Percentiles rank a stretch among this genome's conserved stretches.
phyloP scores from a whole-genome alignment of 2,888 invertebrate genomes.

The Caenorhabditis panamensis region DNA sequence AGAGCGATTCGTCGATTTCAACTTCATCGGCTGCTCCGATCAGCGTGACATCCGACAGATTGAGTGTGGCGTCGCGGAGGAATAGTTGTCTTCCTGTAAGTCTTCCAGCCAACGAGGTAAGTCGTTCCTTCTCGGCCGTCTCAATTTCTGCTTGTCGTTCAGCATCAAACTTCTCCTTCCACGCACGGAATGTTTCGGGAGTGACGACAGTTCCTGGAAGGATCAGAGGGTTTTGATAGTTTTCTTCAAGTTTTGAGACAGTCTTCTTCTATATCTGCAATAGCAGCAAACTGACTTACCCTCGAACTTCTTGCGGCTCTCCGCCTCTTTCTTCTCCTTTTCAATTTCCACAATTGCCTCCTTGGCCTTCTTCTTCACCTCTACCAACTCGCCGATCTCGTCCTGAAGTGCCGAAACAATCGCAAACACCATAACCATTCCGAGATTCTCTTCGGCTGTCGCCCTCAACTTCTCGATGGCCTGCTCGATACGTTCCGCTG shows the following conservation, averaged over 20 bases:
- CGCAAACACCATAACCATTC: conserved; percentile 98
- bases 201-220: conserved; percentile 93
- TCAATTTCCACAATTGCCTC: conserved; percentile 66
- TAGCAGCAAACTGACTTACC: too few relatives aligned
- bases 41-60: conserved; percentile 88
- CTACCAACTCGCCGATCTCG: conserved; percentile 68
- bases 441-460: conserved; percentile 90
- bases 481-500: conserved; percentile 64
- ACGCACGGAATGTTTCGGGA: conserved; percentile 94
- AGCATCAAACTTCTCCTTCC: conserved; percentile 94
- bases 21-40: conserved; percentile 85
- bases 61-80: conserved; percentile 92
- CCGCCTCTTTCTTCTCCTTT: conserved; percentile 70
- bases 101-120: conserved; percentile 72
- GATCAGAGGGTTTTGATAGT: conserved; percentile 10
- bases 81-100: conserved; percentile 90
- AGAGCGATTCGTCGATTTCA: conserved; percentile 93
- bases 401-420: conserved; percentile 88
- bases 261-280: too few relatives aligned
- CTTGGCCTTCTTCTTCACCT: conserved; percentile 61
- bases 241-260: too few relatives aligned
- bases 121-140: conserved; percentile 71
- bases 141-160: conserved; percentile 85
- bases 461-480: conserved; percentile 57
- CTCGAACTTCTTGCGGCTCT: conserved; percentile 89